Conservation (phyloP, 1,140 invertebrate species). For the Drosophila pseudoobscura region DNA sequence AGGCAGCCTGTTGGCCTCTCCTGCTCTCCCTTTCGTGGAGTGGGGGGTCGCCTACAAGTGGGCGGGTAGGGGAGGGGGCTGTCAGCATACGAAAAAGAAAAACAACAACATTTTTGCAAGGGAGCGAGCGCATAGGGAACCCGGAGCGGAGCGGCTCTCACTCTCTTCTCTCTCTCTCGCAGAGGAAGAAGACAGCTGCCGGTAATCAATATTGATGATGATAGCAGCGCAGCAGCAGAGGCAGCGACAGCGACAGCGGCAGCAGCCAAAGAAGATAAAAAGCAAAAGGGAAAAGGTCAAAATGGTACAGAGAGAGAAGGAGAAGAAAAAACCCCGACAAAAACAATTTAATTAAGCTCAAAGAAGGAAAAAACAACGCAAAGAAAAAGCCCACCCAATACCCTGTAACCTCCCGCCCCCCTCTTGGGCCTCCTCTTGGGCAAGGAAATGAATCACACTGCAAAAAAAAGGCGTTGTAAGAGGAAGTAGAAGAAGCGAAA, state of each 20-base stretch:
- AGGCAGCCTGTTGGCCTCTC: constrained; percentile 54
- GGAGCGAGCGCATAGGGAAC: constrained; percentile 63
- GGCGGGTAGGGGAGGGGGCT: constrained; percentile 46
- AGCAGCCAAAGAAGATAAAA: constrained; percentile 52
- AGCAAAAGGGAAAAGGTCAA: constrained; percentile 52
- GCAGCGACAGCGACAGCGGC: background rate
- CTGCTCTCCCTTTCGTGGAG: constrained; percentile 5
- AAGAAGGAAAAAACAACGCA: background rate
- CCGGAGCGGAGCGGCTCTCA: constrained; percentile 10
- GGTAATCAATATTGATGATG: constrained; percentile 82
- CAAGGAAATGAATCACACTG: constrained; percentile 44
- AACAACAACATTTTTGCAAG: constrained; percentile 28
- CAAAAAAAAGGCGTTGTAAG: constrained; percentile 45
- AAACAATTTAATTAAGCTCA: constrained; percentile 2
- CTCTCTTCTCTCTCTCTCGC: constrained; percentile 23
- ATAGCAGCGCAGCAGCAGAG: constrained; percentile 47
- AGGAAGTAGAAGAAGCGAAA: constrained; percentile 43
- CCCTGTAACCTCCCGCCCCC: background rate
- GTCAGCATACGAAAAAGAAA: constrained; percentile 47
- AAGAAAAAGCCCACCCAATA: background rate
- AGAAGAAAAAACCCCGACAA: constrained; percentile 2
- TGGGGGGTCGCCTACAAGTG: constrained; percentile 72
- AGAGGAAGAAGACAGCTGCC: constrained; percentile 61
- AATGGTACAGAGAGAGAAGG: constrained; percentile 31
- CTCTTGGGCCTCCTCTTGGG: background rate